A percentile compares a stretch with the other conserved stretches of the same genome.
phyloP scores from a whole-genome alignment of 2,888 invertebrate genomes.

The Aleiodes testaceus region DNA sequence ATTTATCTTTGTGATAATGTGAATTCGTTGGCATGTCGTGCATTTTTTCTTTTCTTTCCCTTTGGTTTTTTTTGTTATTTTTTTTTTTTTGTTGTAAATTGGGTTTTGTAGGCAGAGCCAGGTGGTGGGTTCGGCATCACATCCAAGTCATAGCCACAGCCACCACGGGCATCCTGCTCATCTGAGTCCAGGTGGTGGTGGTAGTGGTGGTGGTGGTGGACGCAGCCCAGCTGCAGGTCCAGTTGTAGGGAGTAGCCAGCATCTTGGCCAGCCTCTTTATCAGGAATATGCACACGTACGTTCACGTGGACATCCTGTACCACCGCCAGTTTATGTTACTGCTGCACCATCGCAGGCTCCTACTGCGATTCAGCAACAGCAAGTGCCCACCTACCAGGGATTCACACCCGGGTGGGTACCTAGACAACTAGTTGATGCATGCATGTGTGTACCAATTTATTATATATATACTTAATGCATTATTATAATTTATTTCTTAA shows the following conservation, averaged over 20 bases:
- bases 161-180: constrained; percentile 69
- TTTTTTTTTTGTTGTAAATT: constrained; percentile 52
- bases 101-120: constrained; percentile 69
- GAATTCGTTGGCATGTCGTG: constrained; percentile 50
- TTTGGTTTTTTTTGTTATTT: constrained; percentile 50
- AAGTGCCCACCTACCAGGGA: constrained; percentile 73
- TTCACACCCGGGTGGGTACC: constrained; percentile 73
- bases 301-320: constrained; percentile 74
- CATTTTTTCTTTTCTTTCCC: constrained; percentile 44
- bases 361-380: constrained; percentile 70
- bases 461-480: constrained; percentile 55
- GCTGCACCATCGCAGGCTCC: constrained; percentile 73
- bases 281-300: constrained; percentile 75
- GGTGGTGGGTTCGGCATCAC: constrained; percentile 69
- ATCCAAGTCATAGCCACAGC: constrained; percentile 69
- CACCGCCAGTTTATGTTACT: constrained; percentile 83
- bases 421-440: constrained; percentile 72
- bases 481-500: constrained; percentile 44
- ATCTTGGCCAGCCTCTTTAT: constrained; percentile 78
- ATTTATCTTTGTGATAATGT: constrained; percentile 33
- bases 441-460: constrained; percentile 71
- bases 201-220: constrained; percentile 63
- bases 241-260: constrained; percentile 75
- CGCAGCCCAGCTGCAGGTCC: constrained; percentile 68
- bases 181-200: constrained; percentile 63